A percentile compares a stretch with the other conserved stretches of the same genome.
Conservation (phyloP, 2,888 invertebrate species). For the Parasteatoda lunata region DNA sequence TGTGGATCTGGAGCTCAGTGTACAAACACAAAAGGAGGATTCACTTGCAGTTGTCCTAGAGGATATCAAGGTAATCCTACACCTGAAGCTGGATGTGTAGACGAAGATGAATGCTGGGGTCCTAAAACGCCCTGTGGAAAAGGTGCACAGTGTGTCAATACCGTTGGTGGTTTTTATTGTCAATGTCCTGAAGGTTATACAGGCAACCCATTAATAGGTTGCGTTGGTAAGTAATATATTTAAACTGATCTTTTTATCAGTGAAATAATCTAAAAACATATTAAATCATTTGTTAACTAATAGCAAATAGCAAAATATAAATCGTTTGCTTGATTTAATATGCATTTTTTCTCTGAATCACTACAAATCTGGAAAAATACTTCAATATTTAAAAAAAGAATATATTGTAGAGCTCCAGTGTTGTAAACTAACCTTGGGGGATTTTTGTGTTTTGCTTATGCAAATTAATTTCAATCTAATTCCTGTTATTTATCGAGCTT, state of each 20-base stretch:
- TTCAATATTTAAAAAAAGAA: no score
- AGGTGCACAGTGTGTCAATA: slow-evolving; percentile 87
- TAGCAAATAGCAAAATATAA: no score
- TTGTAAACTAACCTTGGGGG: no score
- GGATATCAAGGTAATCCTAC: slow-evolving; percentile 74
- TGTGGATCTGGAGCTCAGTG: slow-evolving; percentile 89
- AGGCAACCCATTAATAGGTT: slow-evolving; percentile 82
- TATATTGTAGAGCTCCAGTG: no score
- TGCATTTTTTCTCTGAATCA: no score
- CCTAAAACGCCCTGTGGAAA: slow-evolving; percentile 80
- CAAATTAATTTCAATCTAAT: no score
- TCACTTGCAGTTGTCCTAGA: slow-evolving; percentile 86
- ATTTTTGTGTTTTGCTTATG: no score
- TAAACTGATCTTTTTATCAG: slow-evolving; percentile 27
- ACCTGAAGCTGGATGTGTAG: slow-evolving; percentile 75
- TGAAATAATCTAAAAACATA: not conserved
- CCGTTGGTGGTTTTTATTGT: slow-evolving; percentile 85
- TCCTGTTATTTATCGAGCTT: no score
- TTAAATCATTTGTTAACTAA: no score
- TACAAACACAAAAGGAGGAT: slow-evolving; percentile 85
- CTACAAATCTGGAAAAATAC: no score
- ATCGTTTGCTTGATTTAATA: no score
- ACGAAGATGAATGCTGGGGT: slow-evolving; percentile 78
- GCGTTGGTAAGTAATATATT: slow-evolving; percentile 60
- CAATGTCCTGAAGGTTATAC: slow-evolving; percentile 85